Conservation (phyloP, 2,888 invertebrate species). For the Rhimphoctona megacephalus region DNA sequence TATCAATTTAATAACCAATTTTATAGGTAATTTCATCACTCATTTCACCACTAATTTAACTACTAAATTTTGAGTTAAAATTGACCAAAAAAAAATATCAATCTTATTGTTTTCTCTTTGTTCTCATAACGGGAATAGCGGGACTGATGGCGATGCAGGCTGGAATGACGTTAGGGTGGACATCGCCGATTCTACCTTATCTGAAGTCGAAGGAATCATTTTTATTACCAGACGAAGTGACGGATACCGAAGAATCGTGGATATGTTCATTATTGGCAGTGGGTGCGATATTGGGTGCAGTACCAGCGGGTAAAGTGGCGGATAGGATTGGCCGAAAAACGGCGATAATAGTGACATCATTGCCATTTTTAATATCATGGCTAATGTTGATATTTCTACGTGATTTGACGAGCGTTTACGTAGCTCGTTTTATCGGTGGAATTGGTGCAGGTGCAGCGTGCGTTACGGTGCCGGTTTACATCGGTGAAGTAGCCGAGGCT, state of each 20-base stretch:
- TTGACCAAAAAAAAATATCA: neutral
- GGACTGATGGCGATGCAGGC: slow-evolving; percentile 79
- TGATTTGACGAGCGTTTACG: slow-evolving; percentile 73
- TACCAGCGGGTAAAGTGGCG: slow-evolving; percentile 80
- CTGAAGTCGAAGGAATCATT: slow-evolving; percentile 74
- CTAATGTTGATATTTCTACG: slow-evolving; percentile 79
- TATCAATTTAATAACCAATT: too few relatives aligned
- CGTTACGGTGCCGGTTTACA: slow-evolving; percentile 86
- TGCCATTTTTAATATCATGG: slow-evolving; percentile 84
- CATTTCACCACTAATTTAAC: neutral
- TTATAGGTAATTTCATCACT: too few relatives aligned
- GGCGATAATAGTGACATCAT: slow-evolving; percentile 73
- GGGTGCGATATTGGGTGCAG: slow-evolving; percentile 79
- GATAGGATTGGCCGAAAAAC: slow-evolving; percentile 79
- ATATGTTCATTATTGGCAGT: slow-evolving; percentile 78
- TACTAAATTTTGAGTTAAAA: too few relatives aligned
- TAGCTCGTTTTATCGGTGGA: slow-evolving; percentile 84
- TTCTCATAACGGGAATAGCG: slow-evolving; percentile 68
- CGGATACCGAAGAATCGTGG: slow-evolving; percentile 76
- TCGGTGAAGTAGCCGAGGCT: slow-evolving; percentile 86
- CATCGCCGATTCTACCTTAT: slow-evolving; percentile 78
- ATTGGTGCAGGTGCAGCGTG: slow-evolving; percentile 83
- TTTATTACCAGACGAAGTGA: slow-evolving; percentile 65
- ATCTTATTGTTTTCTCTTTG: slow-evolving; percentile 27
- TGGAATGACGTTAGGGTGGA: slow-evolving; percentile 81